A percentile compares a stretch with the other conserved stretches of the same genome.
Evolutionary conservation across 2,113 vertebrate species (phyloP).

Genomic region (Calcarius ornatus): DNA sequence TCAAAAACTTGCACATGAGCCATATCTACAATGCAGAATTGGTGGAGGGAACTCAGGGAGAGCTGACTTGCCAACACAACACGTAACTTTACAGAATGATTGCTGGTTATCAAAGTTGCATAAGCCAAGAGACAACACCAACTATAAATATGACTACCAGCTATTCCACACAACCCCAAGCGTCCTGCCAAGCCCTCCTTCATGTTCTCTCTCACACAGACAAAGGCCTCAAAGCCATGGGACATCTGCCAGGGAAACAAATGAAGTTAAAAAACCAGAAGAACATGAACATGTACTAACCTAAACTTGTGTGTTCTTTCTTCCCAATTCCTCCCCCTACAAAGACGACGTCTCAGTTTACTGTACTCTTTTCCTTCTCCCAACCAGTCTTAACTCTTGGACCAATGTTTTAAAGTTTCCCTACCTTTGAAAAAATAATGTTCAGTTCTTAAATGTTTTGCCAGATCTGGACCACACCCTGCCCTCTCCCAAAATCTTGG

Average conservation of each 20-base stretch:
- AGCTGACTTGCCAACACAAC: not conserved
- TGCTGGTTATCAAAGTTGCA: conserved; percentile 27
- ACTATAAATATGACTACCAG: conserved; percentile 60
- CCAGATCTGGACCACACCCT: conserved; percentile 59
- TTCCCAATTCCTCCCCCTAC: conserved; percentile 47
- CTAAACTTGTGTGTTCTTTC: conserved; percentile 63
- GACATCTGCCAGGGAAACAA: conserved; percentile 68
- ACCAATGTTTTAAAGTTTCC: conserved; percentile 53
- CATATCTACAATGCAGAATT: not conserved
- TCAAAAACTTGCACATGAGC: not conserved
- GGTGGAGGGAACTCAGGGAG: not conserved
- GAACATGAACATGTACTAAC: conserved; percentile 69
- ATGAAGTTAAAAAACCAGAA: conserved; percentile 72
- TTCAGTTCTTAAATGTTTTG: conserved; percentile 58
- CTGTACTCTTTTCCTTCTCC: conserved; percentile 24
- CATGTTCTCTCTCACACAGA: conserved; percentile 68
- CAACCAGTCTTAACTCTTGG: conserved; percentile 44
- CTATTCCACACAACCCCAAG: conserved; percentile 39
- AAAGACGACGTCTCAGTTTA: conserved; percentile 27
- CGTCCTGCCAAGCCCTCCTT: conserved; percentile 60
- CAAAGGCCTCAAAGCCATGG: conserved; percentile 71
- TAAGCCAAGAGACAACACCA: conserved; percentile 59
- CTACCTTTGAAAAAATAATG: conserved; percentile 64
- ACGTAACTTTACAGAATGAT: not conserved
- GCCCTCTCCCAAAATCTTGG: conserved; percentile 41